Percentiles rank a stretch among this genome's conserved stretches.
Evolutionary conservation across 2,113 vertebrate genomes (phyloP).

Genomic region (Mormyrus lacerda): DNA sequence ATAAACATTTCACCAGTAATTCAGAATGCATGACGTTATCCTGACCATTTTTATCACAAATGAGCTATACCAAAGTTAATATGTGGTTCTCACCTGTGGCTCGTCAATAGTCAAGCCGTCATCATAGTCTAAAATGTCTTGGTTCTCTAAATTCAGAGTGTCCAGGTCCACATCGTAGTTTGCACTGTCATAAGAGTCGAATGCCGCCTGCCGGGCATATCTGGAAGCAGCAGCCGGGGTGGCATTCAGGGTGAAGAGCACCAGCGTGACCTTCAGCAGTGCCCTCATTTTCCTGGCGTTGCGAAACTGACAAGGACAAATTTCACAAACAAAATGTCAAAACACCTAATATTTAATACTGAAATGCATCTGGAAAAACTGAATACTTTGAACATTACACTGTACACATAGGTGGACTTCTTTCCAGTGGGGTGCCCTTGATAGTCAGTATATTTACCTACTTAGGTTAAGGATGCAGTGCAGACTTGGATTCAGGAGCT

Average conservation of each 20-base stretch:
- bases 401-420: not conserved
- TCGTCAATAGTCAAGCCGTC: conserved; percentile 61
- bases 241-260: conserved; percentile 67
- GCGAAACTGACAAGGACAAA: conserved; percentile 22
- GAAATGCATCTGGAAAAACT: not conserved
- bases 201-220: conserved; percentile 58
- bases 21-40: not conserved
- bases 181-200: conserved; percentile 60
- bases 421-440: not conserved
- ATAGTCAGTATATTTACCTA: not conserved
- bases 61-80: not conserved
- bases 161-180: conserved; percentile 66
- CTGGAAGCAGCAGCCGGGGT: conserved; percentile 57
- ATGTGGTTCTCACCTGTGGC: conserved; percentile 65
- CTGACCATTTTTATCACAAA: not conserved
- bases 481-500: not conserved
- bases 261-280: conserved; percentile 63
- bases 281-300: conserved; percentile 67
- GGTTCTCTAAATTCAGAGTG: conserved; percentile 53
- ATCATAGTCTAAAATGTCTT: conserved; percentile 61
- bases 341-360: not conserved
- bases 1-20: not conserved
- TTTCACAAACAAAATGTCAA: not conserved
- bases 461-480: not conserved
- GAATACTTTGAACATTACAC: not conserved